phyloP scores from a whole-genome alignment of 2,113 vertebrate species.

The Enhydra lutris region DNA sequence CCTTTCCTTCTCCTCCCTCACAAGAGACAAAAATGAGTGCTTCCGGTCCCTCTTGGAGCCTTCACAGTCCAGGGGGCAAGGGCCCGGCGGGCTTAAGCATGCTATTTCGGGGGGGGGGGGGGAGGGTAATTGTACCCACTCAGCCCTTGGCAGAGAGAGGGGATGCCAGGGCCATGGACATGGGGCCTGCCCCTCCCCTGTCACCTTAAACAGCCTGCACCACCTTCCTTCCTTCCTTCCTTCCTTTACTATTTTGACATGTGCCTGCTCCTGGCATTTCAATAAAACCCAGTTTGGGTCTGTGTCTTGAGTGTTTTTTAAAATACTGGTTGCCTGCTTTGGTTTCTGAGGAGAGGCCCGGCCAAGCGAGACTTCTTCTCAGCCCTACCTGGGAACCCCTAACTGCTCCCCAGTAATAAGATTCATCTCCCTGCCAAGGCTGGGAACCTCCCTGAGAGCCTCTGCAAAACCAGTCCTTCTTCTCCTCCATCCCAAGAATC shows the following conservation, averaged over 20 bases:
- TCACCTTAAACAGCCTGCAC: not conserved
- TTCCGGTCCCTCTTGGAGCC: slow-evolving; percentile 23
- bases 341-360: not conserved
- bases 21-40: slow-evolving; percentile 24
- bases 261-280: slow-evolving; percentile 58
- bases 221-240: not conserved
- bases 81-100: slow-evolving; percentile 43
- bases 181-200: not conserved
- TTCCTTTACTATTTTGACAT: slow-evolving; percentile 41
- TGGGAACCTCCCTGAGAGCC: not conserved
- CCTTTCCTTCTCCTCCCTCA: not conserved
- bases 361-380: not conserved
- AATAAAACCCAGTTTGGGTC: slow-evolving; percentile 73
- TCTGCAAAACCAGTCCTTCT: not conserved
- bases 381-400: not conserved
- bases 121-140: not conserved
- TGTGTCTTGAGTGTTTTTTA: slow-evolving; percentile 65
- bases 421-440: not conserved
- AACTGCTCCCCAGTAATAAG: not conserved
- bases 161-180: not conserved
- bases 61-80: not conserved
- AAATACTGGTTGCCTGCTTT: not conserved
- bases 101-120: not conserved
- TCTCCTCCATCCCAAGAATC: not conserved
- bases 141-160: not conserved